These are phyloP conservation scores for Tridacna gigas DNA, from an alignment of 2,888 invertebrate genomes.

Conservation along the genomic window DNA sequence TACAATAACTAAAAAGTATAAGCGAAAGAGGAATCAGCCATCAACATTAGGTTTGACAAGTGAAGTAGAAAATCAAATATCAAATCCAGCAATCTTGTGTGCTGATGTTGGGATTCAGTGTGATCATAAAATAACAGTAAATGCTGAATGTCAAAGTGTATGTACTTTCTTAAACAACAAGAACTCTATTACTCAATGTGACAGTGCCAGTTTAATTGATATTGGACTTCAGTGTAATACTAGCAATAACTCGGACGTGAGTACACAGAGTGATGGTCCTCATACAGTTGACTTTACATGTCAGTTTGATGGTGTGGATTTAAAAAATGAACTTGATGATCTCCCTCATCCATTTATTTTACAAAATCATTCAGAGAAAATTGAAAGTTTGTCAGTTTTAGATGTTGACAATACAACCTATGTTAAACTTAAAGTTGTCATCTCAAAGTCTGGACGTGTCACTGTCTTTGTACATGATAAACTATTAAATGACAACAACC, in stretches of 20 bases:
- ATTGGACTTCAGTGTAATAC: conserved; percentile 2
- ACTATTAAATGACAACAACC: conserved; percentile 1
- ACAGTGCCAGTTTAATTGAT: neutral
- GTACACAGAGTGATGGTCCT: neutral
- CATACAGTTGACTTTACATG: neutral
- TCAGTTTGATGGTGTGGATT: conserved; percentile 11
- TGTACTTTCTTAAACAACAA: neutral
- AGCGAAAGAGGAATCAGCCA: too few relatives aligned
- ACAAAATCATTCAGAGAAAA: conserved; percentile 4
- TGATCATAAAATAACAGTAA: conserved; percentile 1
- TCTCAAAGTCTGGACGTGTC: conserved; percentile 10
- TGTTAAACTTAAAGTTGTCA: too few relatives aligned
- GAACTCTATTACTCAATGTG: neutral
- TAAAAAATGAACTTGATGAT: neutral
- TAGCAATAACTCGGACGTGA: neutral
- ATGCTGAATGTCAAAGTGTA: neutral
- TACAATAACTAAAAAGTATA: too few relatives aligned
- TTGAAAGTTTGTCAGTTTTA: neutral
- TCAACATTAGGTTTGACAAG: too few relatives aligned
- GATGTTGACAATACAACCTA: too few relatives aligned
- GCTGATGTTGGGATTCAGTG: neutral
- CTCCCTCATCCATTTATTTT: too few relatives aligned
- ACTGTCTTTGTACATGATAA: conserved; percentile 3
- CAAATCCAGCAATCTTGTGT: too few relatives aligned
- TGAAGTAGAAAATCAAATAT: too few relatives aligned